Conservation (phyloP, 2,888 invertebrate species). For the Leistus spinibarbis region DNA sequence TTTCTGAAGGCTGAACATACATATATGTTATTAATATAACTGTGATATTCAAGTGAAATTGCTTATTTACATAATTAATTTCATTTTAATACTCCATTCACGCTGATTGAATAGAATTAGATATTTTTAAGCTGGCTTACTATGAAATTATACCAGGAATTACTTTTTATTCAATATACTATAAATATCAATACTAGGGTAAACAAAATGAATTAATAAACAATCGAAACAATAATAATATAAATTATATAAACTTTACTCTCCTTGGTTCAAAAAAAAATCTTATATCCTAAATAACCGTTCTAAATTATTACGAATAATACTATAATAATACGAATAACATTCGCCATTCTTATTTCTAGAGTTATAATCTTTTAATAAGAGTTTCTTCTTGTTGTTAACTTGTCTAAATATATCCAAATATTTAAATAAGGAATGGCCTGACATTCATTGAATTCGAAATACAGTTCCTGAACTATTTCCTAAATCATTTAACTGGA, state of each 20-base stretch:
- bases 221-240: too few species aligned
- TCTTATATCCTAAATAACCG: background rate
- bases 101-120: background rate
- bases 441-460: too few species aligned
- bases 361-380: too few species aligned
- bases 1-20: background rate
- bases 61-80: background rate
- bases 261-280: too few species aligned
- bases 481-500: too few species aligned
- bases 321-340: background rate
- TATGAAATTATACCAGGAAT: background rate
- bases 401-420: too few species aligned
- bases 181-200: background rate
- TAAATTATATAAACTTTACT: too few species aligned
- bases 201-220: background rate
- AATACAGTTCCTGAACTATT: too few species aligned
- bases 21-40: background rate
- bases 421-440: too few species aligned
- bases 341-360: background rate
- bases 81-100: background rate
- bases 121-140: background rate
- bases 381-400: too few species aligned
- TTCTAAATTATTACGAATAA: background rate
- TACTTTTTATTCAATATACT: background rate
- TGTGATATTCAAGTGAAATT: constrained; percentile 6